Percentiles rank a stretch among this genome's conserved stretches.
Conservation (phyloP, 2,113 vertebrate species). For the Azemiops feae region DNA sequence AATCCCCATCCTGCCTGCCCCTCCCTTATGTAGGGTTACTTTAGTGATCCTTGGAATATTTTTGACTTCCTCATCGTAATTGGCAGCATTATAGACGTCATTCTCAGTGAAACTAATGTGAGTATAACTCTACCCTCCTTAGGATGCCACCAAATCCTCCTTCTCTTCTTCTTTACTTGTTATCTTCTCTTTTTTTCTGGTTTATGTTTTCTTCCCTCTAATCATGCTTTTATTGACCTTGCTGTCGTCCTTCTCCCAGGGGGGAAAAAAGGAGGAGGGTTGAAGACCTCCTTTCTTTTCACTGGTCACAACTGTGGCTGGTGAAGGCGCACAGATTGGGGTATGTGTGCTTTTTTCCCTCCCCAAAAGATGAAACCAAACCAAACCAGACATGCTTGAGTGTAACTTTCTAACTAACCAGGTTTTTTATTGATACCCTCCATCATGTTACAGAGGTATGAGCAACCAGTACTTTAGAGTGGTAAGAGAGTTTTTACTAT, state of each 20-base stretch:
- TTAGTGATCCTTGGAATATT: conserved; percentile 99
- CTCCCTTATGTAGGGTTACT: conserved; percentile 98
- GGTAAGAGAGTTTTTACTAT: conserved; percentile 77
- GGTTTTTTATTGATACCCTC: conserved; percentile 73
- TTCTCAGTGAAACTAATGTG: conserved; percentile 99
- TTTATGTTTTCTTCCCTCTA: conserved; percentile 59
- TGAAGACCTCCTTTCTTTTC: conserved; percentile 74
- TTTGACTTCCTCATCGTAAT: conserved; percentile 99
- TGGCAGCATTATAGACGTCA: conserved; percentile 99
- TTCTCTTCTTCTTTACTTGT: conserved; percentile 63
- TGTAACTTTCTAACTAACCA: conserved; percentile 74
- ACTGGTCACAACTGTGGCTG: conserved; percentile 67
- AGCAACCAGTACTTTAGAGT: conserved; percentile 74
- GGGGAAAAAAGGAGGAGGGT: conserved; percentile 68
- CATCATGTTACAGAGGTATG: conserved; percentile 73
- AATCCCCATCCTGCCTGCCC: conserved; percentile 89
- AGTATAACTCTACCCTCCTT: conserved; percentile 86
- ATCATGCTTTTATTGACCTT: conserved; percentile 76
- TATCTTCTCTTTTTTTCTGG: conserved; percentile 61
- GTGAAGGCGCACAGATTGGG: conserved; percentile 67
- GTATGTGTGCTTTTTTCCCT: conserved; percentile 67
- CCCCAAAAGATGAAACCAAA: conserved; percentile 37
- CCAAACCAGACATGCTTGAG: conserved; percentile 55
- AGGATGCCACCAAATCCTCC: conserved; percentile 69
- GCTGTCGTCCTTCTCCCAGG: conserved; percentile 74